A percentile compares a stretch with the other conserved stretches of the same genome.
These are phyloP conservation scores for Hydrocynus forskahlii DNA, from an alignment of 2,797 vertebrate genomes.

Conservation along the genomic window DNA sequence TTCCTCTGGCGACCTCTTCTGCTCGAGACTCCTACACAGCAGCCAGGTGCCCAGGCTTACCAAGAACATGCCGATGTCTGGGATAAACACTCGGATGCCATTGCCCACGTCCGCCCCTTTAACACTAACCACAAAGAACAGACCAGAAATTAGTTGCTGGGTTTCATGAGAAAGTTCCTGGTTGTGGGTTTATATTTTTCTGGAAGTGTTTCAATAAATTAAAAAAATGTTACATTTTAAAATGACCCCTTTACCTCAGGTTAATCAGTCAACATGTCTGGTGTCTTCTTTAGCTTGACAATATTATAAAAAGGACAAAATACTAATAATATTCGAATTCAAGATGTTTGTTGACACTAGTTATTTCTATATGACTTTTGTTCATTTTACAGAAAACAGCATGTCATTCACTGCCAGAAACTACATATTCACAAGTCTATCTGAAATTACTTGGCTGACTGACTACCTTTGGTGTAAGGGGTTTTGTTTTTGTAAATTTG, in stretches of 20 bases:
- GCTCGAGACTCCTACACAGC: conserved; percentile 90
- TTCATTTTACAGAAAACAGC: too few relatives aligned
- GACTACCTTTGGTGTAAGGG: too few relatives aligned
- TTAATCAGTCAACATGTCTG: background rate
- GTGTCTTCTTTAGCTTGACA: too few relatives aligned
- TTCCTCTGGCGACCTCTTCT: conserved; percentile 85
- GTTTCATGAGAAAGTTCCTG: background rate
- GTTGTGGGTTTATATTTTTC: background rate
- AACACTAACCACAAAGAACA: conserved; percentile 75
- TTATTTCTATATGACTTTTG: too few relatives aligned
- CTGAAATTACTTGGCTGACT: too few relatives aligned
- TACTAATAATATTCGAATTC: too few relatives aligned
- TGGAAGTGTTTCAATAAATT: background rate
- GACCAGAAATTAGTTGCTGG: background rate
- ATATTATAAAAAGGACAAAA: too few relatives aligned
- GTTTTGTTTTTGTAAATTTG: background rate
- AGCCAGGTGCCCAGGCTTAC: conserved; percentile 91
- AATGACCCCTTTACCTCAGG: background rate
- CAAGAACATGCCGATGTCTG: conserved; percentile 96
- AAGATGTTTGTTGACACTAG: too few relatives aligned
- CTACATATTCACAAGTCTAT: too few relatives aligned
- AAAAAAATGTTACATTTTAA: background rate
- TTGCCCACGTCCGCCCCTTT: conserved; percentile 93
- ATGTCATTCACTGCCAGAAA: too few relatives aligned
- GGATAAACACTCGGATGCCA: conserved; percentile 93